phyloP scores from a whole-genome alignment of 2,888 invertebrate species.

The Acrobasis suavella region DNA sequence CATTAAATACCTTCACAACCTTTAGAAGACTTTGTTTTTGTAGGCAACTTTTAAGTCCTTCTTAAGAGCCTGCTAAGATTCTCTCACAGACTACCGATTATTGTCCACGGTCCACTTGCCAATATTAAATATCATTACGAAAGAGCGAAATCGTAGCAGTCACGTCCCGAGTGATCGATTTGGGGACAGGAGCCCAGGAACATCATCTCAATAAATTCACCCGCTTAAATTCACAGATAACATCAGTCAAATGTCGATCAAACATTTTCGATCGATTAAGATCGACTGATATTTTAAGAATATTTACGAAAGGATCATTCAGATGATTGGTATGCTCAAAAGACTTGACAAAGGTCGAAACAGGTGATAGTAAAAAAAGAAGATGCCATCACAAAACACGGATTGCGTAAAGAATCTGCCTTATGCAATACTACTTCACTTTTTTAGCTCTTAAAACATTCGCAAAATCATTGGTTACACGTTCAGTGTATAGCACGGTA shows the following conservation, averaged over 20 bases:
- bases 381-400: not conserved
- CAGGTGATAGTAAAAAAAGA: not conserved
- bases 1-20: too few species aligned
- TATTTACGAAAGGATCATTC: not conserved
- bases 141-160: not conserved
- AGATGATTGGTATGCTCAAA: not conserved
- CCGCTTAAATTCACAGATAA: not conserved
- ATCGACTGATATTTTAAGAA: not conserved
- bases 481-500: not conserved
- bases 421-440: not conserved
- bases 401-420: not conserved
- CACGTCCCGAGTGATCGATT: not conserved
- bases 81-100: not conserved
- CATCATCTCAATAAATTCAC: not conserved
- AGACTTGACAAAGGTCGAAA: not conserved
- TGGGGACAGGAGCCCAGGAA: not conserved
- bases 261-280: not conserved
- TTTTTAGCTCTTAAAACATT: conserved; percentile 4
- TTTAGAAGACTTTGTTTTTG: too few species aligned
- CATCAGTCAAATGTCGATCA: not conserved
- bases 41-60: not conserved
- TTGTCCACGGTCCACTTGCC: not conserved
- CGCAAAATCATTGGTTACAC: conserved; percentile 1
- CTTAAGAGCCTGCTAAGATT: not conserved
- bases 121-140: not conserved